Conservation (phyloP, 2,888 invertebrate species). For the Thereva nobilitata region DNA sequence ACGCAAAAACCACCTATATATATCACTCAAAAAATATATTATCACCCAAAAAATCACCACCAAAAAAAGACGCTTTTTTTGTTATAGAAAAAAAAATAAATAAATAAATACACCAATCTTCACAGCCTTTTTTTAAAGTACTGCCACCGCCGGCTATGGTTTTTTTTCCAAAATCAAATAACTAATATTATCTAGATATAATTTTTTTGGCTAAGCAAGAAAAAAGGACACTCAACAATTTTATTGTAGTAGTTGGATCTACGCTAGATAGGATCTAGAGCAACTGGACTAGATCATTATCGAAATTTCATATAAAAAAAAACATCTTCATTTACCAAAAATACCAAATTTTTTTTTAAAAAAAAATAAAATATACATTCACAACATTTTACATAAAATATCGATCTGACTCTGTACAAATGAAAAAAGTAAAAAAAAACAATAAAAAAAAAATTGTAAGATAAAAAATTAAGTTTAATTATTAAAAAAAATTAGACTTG, state of each 20-base stretch:
- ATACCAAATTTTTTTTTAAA: too few relatives aligned
- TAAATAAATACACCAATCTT: constrained; percentile 15
- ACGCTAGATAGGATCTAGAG: constrained; percentile 23
- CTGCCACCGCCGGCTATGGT: constrained; percentile 17
- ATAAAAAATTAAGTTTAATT: background rate
- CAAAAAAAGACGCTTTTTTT: too few relatives aligned
- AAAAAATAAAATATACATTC: too few relatives aligned
- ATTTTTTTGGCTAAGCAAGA: too few relatives aligned
- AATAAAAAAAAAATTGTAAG: too few relatives aligned
- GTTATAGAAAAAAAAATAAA: too few relatives aligned
- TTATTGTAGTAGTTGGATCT: background rate
- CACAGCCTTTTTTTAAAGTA: constrained; percentile 22
- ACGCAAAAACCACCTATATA: too few relatives aligned
- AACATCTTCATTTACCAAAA: background rate
- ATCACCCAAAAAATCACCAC: too few relatives aligned
- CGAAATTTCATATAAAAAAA: constrained; percentile 31
- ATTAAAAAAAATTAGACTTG: constrained; percentile 35
- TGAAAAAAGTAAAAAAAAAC: too few relatives aligned
- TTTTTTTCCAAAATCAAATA: constrained; percentile 23
- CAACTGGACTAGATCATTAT: constrained; percentile 25
- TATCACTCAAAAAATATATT: too few relatives aligned
- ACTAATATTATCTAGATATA: too few relatives aligned
- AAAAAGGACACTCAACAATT: too few relatives aligned
- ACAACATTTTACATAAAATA: constrained; percentile 8
- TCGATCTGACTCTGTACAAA: constrained; percentile 9